Evolutionary conservation across 2,113 vertebrate genomes (phyloP).

Genomic region (Python bivittatus): DNA sequence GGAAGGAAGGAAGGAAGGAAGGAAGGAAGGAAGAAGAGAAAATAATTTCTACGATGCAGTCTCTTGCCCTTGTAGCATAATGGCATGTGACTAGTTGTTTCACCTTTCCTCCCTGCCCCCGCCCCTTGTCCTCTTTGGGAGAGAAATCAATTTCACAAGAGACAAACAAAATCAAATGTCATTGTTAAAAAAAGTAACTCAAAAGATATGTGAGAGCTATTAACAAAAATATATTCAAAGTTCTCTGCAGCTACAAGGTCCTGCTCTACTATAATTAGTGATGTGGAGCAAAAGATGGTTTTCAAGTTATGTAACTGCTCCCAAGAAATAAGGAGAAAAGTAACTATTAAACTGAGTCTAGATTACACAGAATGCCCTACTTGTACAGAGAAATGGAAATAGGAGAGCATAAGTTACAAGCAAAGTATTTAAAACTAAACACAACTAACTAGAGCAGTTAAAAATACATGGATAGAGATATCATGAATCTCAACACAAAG

Average conservation of each 20-base stretch:
- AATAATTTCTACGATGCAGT: not conserved
- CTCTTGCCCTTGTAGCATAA: not conserved
- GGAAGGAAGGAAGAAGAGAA: too few relatives aligned
- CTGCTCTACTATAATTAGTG: not conserved
- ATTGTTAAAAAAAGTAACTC: not conserved
- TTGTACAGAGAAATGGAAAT: not conserved
- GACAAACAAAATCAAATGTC: too few relatives aligned
- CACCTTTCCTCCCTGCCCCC: not conserved
- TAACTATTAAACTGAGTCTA: not conserved
- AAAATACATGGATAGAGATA: not conserved
- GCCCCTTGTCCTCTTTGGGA: not conserved
- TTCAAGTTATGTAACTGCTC: not conserved
- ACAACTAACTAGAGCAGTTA: not conserved
- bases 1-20: too few relatives aligned
- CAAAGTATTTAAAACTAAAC: not conserved
- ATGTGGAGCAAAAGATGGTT: not conserved
- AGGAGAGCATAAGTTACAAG: not conserved
- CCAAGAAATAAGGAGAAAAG: not conserved
- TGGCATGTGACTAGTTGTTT: not conserved
- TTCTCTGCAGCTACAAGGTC: not conserved
- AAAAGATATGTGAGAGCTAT: not conserved
- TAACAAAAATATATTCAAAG: not conserved
- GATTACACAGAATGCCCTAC: not conserved
- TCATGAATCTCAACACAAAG: not conserved
- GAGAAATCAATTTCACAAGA: not conserved